phyloP scores from a whole-genome alignment of 2,797 vertebrate genomes.

The Phalloptychus januarius region DNA sequence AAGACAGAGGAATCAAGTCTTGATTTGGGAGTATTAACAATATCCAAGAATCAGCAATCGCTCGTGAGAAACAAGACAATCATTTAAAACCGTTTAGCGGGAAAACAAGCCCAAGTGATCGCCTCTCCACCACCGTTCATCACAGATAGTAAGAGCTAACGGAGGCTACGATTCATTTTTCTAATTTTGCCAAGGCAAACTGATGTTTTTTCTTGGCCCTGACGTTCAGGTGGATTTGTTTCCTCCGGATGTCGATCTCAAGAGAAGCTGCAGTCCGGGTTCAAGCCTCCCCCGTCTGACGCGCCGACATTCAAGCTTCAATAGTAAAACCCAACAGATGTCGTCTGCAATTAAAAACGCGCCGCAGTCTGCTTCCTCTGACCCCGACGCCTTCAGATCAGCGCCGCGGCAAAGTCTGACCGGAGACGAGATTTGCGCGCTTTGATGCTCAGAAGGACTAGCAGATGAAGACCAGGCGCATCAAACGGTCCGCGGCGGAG shows the following conservation, averaged over 20 bases:
- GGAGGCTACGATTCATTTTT: neutral
- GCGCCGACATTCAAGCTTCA: slow-evolving; percentile 27
- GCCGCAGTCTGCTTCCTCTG: slow-evolving; percentile 31
- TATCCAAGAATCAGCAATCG: neutral
- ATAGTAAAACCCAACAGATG: slow-evolving; percentile 65
- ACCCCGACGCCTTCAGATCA: slow-evolving; percentile 50
- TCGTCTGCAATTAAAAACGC: slow-evolving; percentile 62
- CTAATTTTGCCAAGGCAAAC: too few relatives aligned
- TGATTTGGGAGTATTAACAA: neutral
- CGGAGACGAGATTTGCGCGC: slow-evolving; percentile 43
- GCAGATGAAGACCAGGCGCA: slow-evolving; percentile 66
- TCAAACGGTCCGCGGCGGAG: slow-evolving; percentile 53
- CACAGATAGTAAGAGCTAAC: neutral
- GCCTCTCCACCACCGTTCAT: neutral
- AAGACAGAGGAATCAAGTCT: neutral
- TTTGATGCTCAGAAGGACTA: slow-evolving; percentile 72
- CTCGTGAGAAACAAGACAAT: neutral
- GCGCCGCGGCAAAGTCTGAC: slow-evolving; percentile 41
- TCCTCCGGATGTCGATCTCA: neutral
- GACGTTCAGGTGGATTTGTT: neutral
- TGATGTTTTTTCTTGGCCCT: neutral
- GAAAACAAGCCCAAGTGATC: neutral
- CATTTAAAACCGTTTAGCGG: neutral
- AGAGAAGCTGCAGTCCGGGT: slow-evolving; percentile 16
- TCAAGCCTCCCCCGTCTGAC: slow-evolving; percentile 1